Base-by-base conservation (phyloP, 1,140 invertebrate species). In the Drosophila lowei region DNA sequence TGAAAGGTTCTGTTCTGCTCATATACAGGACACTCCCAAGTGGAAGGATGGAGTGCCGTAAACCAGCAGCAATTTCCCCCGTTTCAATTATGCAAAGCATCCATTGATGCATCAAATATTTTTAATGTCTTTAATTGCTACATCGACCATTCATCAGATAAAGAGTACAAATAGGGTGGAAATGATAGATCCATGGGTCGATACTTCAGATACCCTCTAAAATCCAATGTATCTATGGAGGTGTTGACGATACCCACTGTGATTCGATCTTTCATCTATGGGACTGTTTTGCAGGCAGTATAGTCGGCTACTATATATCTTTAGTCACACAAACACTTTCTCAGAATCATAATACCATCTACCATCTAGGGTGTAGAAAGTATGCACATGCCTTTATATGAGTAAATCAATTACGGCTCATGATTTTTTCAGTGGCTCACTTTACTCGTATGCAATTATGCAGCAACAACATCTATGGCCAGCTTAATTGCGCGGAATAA, bases 401-500 rank as follows among this genome's bases (percentile, higher is more conserved):
- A 13, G 46, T 13, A 28, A 43, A 65, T 74, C 71, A 74, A 74
- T 74, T 74, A 74, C 23, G 49, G 41, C 23, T 54, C 55, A 66
- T 75, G 54, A 52, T 72, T 77, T 85, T 68, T 77, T 64, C 54
- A 80, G 18, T 59, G 16, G 55, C 43, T 25, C 50, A 52, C 58
- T 55, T 54, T 23, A 9, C 13, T 21, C 48, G 43, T 65, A 21
- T 61, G 70, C 52, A 84, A 78, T 85, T 72, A 76, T 64, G 43
- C 58, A 56, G 38, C 25, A 59, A 25, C 34, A 53, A 47, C 48
- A 59, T 38, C 46, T 56, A 66, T 34, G 55, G 43, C 50, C n/a
- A 34, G 61, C 63, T 66, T 70, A 70, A 81, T 74, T 63, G 72
- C 64, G 44, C 42, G 47, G 48, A 71, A 74, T 71, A 59, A 74